These are phyloP conservation scores for Temnothorax ravouxi DNA, from an alignment of 2,888 invertebrate genomes.

Conservation along the genomic window DNA sequence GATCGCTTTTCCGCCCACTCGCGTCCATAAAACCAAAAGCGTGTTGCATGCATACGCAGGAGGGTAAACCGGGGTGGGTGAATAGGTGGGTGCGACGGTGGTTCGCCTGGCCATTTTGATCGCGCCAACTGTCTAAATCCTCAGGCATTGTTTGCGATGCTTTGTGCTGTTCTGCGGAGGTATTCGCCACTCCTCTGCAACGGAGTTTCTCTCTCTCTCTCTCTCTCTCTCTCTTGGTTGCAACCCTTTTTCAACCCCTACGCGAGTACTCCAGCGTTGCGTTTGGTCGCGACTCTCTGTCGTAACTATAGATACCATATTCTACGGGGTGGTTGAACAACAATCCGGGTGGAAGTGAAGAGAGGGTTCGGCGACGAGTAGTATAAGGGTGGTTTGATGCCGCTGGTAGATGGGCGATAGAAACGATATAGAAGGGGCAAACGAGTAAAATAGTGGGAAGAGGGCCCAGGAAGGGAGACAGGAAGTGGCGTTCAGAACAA, in stretches of 20 bases:
- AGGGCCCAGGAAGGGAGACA: slow-evolving; percentile 29
- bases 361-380: slow-evolving; percentile 1
- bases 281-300: slow-evolving; percentile 21
- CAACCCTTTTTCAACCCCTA: slow-evolving; percentile 15
- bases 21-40: slow-evolving; percentile 77
- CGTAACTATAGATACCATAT: slow-evolving; percentile 10
- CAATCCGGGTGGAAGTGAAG: slow-evolving; percentile 11
- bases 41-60: slow-evolving; percentile 64
- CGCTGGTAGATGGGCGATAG: slow-evolving; percentile 3
- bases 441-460: slow-evolving; percentile 54
- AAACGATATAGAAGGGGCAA: slow-evolving; percentile 1
- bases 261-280: neutral
- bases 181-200: slow-evolving; percentile 34
- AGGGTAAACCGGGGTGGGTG: slow-evolving; percentile 35
- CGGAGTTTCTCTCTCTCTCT: slow-evolving; percentile 24
- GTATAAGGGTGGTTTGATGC: slow-evolving; percentile 32
- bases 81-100: slow-evolving; percentile 12
- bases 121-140: slow-evolving; percentile 78
- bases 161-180: slow-evolving; percentile 73
- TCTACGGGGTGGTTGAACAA: slow-evolving; percentile 39
- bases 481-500: slow-evolving; percentile 71
- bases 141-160: slow-evolving; percentile 76
- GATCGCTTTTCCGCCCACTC: slow-evolving; percentile 76
- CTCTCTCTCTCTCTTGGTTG: slow-evolving; percentile 8
- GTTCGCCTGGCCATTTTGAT: slow-evolving; percentile 75